Conservation (phyloP, 2,888 invertebrate genomes). For the Chalcosyrphus nemorum region DNA sequence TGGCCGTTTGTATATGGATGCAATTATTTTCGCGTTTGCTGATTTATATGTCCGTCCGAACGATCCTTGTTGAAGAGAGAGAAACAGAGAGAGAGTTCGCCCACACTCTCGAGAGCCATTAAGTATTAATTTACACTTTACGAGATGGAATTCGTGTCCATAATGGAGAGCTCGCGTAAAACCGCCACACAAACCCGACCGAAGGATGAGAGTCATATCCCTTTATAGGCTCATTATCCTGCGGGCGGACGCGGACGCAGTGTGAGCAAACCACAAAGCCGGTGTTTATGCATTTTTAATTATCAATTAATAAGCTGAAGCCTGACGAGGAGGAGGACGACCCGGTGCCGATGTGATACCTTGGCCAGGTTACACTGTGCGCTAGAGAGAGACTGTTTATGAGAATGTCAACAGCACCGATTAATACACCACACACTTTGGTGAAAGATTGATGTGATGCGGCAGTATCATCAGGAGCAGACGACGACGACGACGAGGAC, state of each 20-base stretch:
- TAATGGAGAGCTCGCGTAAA: constrained; percentile 62
- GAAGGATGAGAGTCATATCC: constrained; percentile 23
- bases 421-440: constrained; percentile 70
- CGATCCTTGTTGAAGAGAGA: constrained; percentile 33
- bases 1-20: constrained; percentile 39
- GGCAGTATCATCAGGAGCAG: constrained; percentile 50
- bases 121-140: constrained; percentile 73
- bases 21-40: constrained; percentile 59
- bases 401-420: constrained; percentile 71
- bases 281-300: constrained; percentile 73
- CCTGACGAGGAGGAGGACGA: constrained; percentile 60
- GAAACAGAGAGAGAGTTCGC: not conserved
- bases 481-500: constrained; percentile 2
- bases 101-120: constrained; percentile 67
- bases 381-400: constrained; percentile 54
- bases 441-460: constrained; percentile 70
- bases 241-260: constrained; percentile 3
- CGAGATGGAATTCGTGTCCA: constrained; percentile 64
- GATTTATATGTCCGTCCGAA: constrained; percentile 63
- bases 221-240: constrained; percentile 69
- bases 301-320: constrained; percentile 71
- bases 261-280: constrained; percentile 65
- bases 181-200: constrained; percentile 40
- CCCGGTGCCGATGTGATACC: constrained; percentile 56
- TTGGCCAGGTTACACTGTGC: constrained; percentile 58